Conservation (phyloP, 2,113 vertebrate species). For the Tupaia chinensis region DNA sequence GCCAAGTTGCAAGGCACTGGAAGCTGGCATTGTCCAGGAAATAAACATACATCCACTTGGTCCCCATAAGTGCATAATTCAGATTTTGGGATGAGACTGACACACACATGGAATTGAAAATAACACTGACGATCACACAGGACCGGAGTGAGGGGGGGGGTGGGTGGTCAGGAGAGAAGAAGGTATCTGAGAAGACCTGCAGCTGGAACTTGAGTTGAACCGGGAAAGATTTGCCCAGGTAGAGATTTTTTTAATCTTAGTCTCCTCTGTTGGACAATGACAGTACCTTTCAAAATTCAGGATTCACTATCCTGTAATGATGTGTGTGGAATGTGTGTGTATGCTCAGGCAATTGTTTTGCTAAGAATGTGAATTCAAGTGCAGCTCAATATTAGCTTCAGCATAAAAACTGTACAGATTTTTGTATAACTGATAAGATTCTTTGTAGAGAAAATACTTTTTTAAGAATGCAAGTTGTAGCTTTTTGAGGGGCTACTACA, state of each 20-base stretch:
- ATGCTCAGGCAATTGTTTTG: too few species aligned
- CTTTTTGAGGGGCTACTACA: too few species aligned
- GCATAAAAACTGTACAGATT: too few species aligned
- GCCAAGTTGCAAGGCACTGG: neutral
- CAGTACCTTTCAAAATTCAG: neutral
- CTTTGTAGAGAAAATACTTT: too few species aligned
- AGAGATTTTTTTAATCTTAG: neutral
- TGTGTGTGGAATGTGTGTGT: too few species aligned
- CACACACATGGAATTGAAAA: accelerated
- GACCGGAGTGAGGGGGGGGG: neutral
- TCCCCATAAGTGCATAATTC: accelerated
- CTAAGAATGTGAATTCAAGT: too few species aligned
- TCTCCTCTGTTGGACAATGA: neutral
- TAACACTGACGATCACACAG: accelerated
- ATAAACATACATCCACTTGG: neutral
- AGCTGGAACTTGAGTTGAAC: accelerated
- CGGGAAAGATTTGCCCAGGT: accelerated
- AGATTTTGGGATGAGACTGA: neutral
- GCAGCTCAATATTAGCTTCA: too few species aligned
- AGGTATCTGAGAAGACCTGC: neutral
- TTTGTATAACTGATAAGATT: too few species aligned
- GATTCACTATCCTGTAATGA: accelerated
- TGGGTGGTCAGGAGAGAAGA: neutral
- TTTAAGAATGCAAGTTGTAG: too few species aligned
- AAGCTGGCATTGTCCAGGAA: neutral